phyloP scores from a whole-genome alignment of 2,113 vertebrate genomes.

The Semnornis frantzii region DNA sequence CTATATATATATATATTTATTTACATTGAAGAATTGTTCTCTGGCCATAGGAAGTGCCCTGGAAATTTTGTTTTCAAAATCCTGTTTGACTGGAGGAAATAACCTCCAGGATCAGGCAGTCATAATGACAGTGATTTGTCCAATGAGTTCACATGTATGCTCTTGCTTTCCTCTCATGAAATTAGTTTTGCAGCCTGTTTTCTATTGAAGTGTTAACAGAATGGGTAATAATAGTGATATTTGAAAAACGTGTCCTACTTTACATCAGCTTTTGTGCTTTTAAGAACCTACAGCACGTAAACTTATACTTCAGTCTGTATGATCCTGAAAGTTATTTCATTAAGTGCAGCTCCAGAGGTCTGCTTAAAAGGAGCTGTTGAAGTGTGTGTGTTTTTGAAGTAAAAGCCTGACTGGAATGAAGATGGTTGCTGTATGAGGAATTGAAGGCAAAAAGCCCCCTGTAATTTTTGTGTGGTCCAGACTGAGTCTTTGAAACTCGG shows the following conservation, averaged over 20 bases:
- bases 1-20: background rate
- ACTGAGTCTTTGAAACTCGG: background rate
- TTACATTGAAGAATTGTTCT: background rate
- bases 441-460: background rate
- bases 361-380: background rate
- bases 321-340: background rate
- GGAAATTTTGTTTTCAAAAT: background rate
- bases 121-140: background rate
- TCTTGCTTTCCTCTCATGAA: background rate
- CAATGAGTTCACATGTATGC: background rate
- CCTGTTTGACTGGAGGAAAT: background rate
- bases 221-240: background rate
- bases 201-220: background rate
- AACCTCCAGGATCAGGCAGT: background rate
- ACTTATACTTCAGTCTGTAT: background rate
- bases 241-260: background rate
- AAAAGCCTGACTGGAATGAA: background rate
- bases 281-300: background rate
- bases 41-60: background rate
- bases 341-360: background rate
- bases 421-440: background rate
- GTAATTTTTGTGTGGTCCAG: background rate
- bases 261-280: background rate
- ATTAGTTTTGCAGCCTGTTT: background rate
- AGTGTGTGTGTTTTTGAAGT: background rate